Conservation (phyloP, 2,888 invertebrate species). For the Cantharis lateralis region DNA sequence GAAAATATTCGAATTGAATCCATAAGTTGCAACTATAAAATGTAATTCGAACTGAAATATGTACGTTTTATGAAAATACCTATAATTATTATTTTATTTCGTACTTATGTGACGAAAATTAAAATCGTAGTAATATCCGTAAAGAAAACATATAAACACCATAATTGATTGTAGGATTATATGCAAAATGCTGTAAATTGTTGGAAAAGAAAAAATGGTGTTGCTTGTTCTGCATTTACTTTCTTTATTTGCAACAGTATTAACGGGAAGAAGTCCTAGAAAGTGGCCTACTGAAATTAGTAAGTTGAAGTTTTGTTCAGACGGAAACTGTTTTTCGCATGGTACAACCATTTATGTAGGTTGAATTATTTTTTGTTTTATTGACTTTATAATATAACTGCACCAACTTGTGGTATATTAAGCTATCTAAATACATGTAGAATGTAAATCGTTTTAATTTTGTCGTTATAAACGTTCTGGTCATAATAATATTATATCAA, state of each 20-base stretch:
- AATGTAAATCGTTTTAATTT: background rate
- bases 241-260: background rate
- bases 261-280: background rate
- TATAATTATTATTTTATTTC: background rate
- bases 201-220: background rate
- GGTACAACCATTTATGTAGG: background rate
- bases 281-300: background rate
- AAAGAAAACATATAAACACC: background rate
- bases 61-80: background rate
- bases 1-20: slow-evolving; percentile 55
- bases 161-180: background rate
- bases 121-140: background rate
- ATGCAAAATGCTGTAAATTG: background rate
- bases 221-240: background rate
- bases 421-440: no score
- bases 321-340: background rate
- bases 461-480: background rate
- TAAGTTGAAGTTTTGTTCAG: background rate
- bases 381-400: background rate
- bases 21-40: slow-evolving; percentile 34
- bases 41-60: slow-evolving; percentile 35
- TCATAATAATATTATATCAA: background rate
- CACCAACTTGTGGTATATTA: background rate
- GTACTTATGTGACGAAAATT: background rate
- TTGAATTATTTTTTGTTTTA: background rate